Evolutionary conservation across 2,797 vertebrate genomes (phyloP).

Genomic region (Tauraco hartlaubi): DNA sequence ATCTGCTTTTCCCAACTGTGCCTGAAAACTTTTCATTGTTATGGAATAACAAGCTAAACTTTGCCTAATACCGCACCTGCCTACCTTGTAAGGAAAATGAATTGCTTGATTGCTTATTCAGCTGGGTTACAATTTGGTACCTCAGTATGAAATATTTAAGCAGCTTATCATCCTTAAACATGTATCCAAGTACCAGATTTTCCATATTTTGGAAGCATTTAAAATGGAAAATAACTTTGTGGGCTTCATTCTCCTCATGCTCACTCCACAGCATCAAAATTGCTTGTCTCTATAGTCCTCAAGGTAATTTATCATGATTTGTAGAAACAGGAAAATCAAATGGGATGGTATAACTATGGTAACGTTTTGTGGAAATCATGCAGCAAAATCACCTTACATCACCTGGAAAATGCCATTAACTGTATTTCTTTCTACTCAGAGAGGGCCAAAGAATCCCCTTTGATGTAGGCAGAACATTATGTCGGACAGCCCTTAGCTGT

Average conservation of each 20-base stretch:
- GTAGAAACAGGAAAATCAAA: not conserved
- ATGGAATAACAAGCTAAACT: not conserved
- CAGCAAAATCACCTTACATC: not conserved
- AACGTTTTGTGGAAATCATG: not conserved
- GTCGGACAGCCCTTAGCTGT: not conserved
- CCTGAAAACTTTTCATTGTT: conserved; percentile 37
- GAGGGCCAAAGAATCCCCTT: not conserved
- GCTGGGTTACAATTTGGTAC: conserved; percentile 11
- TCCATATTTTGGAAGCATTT: conserved; percentile 1
- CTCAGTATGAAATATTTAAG: conserved; percentile 5
- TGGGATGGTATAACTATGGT: not conserved
- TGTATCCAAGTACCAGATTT: not conserved
- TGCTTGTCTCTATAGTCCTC: not conserved
- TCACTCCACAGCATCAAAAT: not conserved
- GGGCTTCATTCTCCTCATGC: not conserved
- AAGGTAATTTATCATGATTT: not conserved
- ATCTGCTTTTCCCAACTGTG: conserved; percentile 19
- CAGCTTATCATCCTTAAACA: conserved; percentile 1
- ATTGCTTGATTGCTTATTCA: not conserved
- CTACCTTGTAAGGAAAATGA: conserved; percentile 1
- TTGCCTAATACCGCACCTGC: not conserved
- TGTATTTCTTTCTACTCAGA: not conserved
- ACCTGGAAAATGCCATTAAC: not conserved
- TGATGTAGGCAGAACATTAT: not conserved
- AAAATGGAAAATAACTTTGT: not conserved